phyloP scores from a whole-genome alignment of 2,113 vertebrate genomes.

The Arizona elegans region DNA sequence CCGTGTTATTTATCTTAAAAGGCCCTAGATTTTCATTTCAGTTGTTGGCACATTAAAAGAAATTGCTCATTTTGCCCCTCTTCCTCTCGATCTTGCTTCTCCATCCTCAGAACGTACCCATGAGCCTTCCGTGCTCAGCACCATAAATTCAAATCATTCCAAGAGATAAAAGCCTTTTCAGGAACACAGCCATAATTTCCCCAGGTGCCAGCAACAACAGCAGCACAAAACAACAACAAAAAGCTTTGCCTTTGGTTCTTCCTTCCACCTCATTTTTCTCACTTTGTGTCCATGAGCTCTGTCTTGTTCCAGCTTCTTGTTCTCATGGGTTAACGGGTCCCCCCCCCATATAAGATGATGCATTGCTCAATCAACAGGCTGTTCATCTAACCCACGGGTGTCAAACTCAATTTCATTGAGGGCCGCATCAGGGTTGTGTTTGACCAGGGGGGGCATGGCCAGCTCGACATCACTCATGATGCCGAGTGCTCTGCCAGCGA shows the following conservation, averaged over 20 bases:
- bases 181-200: conserved; percentile 51
- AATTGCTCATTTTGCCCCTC: conserved; percentile 26
- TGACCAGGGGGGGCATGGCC: no score
- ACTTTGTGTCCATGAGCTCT: conserved; percentile 23
- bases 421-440: no score
- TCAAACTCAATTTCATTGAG: no score
- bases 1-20: neutral
- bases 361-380: neutral
- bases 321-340: neutral
- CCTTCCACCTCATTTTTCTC: neutral
- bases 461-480: no score
- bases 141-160: conserved; percentile 52
- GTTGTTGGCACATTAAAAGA: conserved; percentile 33
- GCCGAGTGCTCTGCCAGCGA: no score
- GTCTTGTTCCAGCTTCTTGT: neutral
- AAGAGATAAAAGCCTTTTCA: conserved; percentile 56
- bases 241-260: conserved; percentile 36
- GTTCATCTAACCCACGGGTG: neutral
- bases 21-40: neutral
- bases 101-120: neutral
- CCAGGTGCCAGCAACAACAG: neutral
- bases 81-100: conserved; percentile 37
- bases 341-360: conserved; percentile 9
- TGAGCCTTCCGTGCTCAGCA: conserved; percentile 22
- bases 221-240: conserved; percentile 30